phyloP scores from a whole-genome alignment of 2,113 vertebrate genomes.

The Girardinichthys multiradiatus region DNA sequence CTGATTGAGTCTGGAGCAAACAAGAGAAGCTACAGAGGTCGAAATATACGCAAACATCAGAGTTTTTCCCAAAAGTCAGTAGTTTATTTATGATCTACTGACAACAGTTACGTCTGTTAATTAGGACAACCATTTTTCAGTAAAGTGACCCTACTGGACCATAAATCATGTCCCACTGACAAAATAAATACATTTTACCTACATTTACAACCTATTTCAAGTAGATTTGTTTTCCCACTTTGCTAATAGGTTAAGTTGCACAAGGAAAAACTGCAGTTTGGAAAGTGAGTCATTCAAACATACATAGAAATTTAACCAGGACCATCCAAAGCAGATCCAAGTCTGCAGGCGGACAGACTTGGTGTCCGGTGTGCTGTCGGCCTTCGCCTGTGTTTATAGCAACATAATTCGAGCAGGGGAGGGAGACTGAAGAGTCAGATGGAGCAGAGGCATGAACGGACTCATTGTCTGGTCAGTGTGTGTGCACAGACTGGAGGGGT shows the following conservation, averaged over 20 bases:
- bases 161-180: not conserved
- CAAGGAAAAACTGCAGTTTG: not conserved
- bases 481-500: not conserved
- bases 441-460: constrained; percentile 46
- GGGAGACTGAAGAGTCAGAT: constrained; percentile 2
- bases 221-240: constrained; percentile 8
- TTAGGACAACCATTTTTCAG: not conserved
- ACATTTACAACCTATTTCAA: not conserved
- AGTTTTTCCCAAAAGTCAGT: not conserved
- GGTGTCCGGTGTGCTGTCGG: constrained; percentile 35
- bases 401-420: constrained; percentile 26
- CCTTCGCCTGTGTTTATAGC: constrained; percentile 34
- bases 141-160: no score
- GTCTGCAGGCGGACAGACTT: constrained; percentile 13
- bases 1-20: not conserved
- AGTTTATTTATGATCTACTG: not conserved
- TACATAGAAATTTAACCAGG: not conserved
- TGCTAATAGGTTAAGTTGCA: constrained; percentile 26
- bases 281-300: not conserved
- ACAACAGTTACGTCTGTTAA: not conserved
- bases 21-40: not conserved
- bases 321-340: not conserved
- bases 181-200: not conserved
- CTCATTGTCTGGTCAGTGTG: constrained; percentile 41
- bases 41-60: not conserved